phyloP scores from a whole-genome alignment of 2,797 vertebrate genomes.

The Cirrhinus molitorella region DNA sequence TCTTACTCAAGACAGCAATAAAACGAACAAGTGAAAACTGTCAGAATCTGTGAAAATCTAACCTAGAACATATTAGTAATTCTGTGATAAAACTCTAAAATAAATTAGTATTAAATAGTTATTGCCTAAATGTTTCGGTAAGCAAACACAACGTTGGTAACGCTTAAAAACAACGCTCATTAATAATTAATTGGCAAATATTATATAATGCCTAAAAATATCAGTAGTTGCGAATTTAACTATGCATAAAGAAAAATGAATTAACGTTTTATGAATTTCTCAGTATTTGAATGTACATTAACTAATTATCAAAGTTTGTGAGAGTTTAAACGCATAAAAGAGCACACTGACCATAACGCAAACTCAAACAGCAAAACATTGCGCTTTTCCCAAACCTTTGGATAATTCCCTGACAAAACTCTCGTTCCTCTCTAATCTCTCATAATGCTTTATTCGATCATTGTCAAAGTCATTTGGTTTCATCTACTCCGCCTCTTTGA shows the following conservation, averaged over 20 bases:
- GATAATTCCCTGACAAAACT: slow-evolving; percentile 85
- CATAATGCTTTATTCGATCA: slow-evolving; percentile 84
- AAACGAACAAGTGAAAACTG: not conserved
- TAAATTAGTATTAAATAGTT: not conserved
- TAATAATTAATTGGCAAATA: not conserved
- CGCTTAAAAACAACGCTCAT: not conserved
- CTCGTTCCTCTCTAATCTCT: slow-evolving; percentile 82
- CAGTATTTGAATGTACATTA: not conserved
- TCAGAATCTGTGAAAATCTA: not conserved
- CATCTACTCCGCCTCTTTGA: slow-evolving; percentile 80
- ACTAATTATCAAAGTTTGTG: not conserved
- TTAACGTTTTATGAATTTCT: not conserved
- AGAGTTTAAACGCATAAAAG: not conserved
- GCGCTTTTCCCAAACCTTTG: slow-evolving; percentile 76
- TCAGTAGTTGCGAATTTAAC: not conserved
- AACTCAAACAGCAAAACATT: slow-evolving; percentile 81
- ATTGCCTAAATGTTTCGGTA: not conserved
- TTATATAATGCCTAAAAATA: not conserved
- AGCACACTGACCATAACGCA: slow-evolving; percentile 75
- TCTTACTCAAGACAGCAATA: not conserved
- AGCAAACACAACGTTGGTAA: too few species aligned
- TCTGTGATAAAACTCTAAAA: not conserved
- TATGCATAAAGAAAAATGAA: not conserved
- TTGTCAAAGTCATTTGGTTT: slow-evolving; percentile 80
- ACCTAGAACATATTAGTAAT: not conserved